Base-by-base conservation (phyloP, 1,140 invertebrate species). In the Diuraphis noxia region DNA sequence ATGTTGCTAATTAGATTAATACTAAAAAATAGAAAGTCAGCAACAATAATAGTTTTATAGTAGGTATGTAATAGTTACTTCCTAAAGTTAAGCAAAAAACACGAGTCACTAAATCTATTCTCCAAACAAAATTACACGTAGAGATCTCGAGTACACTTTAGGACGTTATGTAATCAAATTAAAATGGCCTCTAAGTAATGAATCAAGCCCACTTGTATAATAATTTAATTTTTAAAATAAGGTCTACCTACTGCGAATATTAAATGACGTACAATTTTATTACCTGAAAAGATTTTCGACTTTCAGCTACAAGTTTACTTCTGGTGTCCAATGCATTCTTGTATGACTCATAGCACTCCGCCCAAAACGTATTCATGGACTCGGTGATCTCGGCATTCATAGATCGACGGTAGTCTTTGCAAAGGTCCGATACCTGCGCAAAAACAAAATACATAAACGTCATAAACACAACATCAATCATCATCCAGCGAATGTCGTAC, bases 251-350 rank as follows among this genome's bases (percentile, higher is more conserved):
- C 84, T 10, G 21, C n/a, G 43, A 19, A 34, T 86, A 92, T 87
- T 72, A 72, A 72, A 72, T 72, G 13, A n/a, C 30, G 56, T 19
- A 56, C 8, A n/a, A 13, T 72, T 81, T 38, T 81, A 81, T 25
- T 40, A 95, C 95, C 94, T 96, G 95, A 92, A 96, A 96, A 23
- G 94, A 94, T 41, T 95, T 94, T 93, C 95, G 95, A 92, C 95
- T 95, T 91, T 96, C 95, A 9, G 94, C 94, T 91, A 95, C 94
- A 87, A 95, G 94, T 81, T 94, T 93, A 92, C 95, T 95, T 38
- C 95, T 94, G 89, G 94, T 95, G 92, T 96, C 95, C 77, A 95
- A 94, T 49, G 94, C 94, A 8, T 95, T 93, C 94, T 96, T 96
- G 86, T 94, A 95, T 1, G 94, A 94, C 92, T 95, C 95, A 91